These are phyloP conservation scores for Pseudorasbora parva DNA, from an alignment of 2,113 vertebrate species.

Conservation along the genomic window DNA sequence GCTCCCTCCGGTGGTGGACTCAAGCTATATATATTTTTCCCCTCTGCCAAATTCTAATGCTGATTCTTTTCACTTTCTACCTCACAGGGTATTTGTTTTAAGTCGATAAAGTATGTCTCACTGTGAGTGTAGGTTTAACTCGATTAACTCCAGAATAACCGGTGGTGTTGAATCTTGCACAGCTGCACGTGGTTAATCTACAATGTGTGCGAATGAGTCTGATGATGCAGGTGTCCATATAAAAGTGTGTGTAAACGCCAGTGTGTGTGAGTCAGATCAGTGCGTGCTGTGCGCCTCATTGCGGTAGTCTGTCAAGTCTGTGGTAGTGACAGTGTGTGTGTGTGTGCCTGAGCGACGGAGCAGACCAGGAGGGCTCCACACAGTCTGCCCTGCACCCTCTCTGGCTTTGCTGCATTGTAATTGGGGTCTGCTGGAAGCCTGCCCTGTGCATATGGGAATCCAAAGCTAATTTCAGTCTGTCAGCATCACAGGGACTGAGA, in stretches of 20 bases:
- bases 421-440: slow-evolving; percentile 76
- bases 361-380: slow-evolving; percentile 74
- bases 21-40: neutral
- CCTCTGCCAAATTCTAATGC: neutral
- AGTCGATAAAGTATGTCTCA: neutral
- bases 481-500: slow-evolving; percentile 52
- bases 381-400: slow-evolving; percentile 76
- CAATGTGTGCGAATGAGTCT: slow-evolving; percentile 31
- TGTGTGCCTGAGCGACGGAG: slow-evolving; percentile 69
- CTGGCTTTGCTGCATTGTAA: slow-evolving; percentile 77
- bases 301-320: slow-evolving; percentile 47
- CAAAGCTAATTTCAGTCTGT: slow-evolving; percentile 74
- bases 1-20: slow-evolving; percentile 40
- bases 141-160: neutral
- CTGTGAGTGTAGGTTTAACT: neutral
- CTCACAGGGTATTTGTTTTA: neutral
- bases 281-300: slow-evolving; percentile 44
- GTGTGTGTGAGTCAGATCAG: slow-evolving; percentile 48
- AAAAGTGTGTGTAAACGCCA: slow-evolving; percentile 33
- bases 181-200: slow-evolving; percentile 17
- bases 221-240: slow-evolving; percentile 40
- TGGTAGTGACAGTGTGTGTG: slow-evolving; percentile 38
- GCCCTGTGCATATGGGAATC: slow-evolving; percentile 72
- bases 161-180: neutral
- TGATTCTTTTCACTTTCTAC: neutral